Base-by-base conservation (phyloP, 2,888 invertebrate genomes). In the Blastobasis adustella region DNA sequence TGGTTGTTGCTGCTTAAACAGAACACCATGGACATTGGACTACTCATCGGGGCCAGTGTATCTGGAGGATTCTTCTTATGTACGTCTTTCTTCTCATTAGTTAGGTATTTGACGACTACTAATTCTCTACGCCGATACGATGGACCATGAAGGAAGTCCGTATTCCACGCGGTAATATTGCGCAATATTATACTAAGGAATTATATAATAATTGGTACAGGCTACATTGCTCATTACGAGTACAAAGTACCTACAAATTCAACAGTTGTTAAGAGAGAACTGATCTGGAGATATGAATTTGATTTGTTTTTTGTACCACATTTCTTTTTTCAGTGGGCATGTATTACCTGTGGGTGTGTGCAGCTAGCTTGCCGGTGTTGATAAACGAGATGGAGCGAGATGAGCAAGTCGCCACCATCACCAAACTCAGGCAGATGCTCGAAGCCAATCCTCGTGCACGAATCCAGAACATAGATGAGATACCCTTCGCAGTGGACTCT, bases 11-110 rank as follows among this genome's bases (percentile, higher is more conserved):
- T 86, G 5, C 71, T 87, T 37, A 87, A 86, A 66, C 74, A 81
- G 61, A 88, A 87, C 58, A 82, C 82, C 0, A 86, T 87, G 84
- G 85, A 87, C 47, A 85, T 88, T 51, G 88, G 88, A 9, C 66
- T 82, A 51, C 75, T 87, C 5, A 87, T 87, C 50, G 85, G 81
- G 40, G 81, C 85, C 23, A 87, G 87, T 58, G 81, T 87, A n/a
- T 67, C 71, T 7, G 72, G 74, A 43, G 84, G 85, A 8, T 87
- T 87, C 57, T 61, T 78, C 49, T 67, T 87, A 5, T 55, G 87
- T 87, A 69, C 82, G 84, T 72, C 49, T 40, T 23, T 23, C 23
- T 23, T 23, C 23, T 23, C 23, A 23, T 23, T 23, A 23, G 2
- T 23, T 23, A 23, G 23, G 23, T 23, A 23, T 1, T 23, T 23